phyloP scores from a whole-genome alignment of 1,140 invertebrate species.

The Rhysida immarginata region DNA sequence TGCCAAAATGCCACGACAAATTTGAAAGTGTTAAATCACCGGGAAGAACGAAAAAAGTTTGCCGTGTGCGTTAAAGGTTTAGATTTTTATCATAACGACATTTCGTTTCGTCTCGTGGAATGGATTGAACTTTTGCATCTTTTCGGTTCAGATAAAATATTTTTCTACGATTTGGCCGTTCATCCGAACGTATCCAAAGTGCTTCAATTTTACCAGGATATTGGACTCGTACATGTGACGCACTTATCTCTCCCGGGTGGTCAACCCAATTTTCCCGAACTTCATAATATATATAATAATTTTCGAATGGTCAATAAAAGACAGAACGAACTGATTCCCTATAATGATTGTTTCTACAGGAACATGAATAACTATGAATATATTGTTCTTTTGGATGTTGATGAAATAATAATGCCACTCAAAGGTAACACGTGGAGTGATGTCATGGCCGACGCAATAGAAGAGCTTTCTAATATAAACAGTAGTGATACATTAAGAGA shows the following conservation, averaged over 20 bases:
- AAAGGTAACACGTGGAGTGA: conserved; percentile 24
- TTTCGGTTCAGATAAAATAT: conserved; percentile 80
- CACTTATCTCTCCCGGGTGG: conserved; percentile 76
- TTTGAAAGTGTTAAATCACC: conserved; percentile 44
- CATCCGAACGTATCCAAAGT: conserved; percentile 84
- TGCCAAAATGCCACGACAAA: conserved; percentile 51
- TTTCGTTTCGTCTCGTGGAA: conserved; percentile 74
- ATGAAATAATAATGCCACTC: conserved; percentile 32
- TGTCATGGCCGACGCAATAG: conserved; percentile 20
- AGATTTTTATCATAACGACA: conserved; percentile 72
- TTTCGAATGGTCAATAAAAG: conserved; percentile 70
- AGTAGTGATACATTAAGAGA: conserved; percentile 20
- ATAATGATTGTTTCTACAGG: conserved; percentile 84
- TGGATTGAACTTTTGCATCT: conserved; percentile 80
- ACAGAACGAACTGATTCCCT: conserved; percentile 88
- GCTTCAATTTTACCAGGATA: conserved; percentile 56
- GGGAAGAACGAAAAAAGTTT: conserved; percentile 48
- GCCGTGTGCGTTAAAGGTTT: conserved; percentile 89
- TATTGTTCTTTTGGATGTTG: conserved; percentile 30
- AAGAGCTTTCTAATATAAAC: conserved; percentile 13
- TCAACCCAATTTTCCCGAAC: conserved; percentile 72
- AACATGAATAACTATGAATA: conserved; percentile 25
- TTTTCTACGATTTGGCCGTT: conserved; percentile 78
- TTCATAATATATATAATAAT: conserved; percentile 74
- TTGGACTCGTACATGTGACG: conserved; percentile 64